Conservation (phyloP, 2,888 invertebrate genomes). For the Carterocephalus palaemon region DNA sequence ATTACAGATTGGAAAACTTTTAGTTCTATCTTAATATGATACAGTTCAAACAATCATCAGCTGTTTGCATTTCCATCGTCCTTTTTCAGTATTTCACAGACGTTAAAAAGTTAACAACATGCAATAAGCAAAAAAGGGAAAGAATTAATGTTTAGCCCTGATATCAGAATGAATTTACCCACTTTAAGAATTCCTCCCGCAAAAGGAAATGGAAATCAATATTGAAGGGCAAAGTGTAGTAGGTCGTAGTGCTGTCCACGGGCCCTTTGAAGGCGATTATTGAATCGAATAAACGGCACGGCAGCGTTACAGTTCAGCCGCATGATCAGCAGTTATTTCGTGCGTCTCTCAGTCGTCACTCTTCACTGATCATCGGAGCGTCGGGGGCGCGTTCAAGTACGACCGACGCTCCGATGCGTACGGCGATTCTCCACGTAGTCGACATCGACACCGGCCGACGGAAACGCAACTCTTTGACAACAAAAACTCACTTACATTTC, state of each 20-base stretch:
- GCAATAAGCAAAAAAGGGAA: too few relatives aligned
- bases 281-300: conserved; percentile 3
- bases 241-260: conserved; percentile 15
- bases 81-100: too few relatives aligned
- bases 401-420: conserved; percentile 69
- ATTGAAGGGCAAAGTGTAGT: too few relatives aligned
- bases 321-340: conserved; percentile 52
- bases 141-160: too few relatives aligned
- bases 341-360: conserved; percentile 59
- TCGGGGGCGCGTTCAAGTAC: conserved; percentile 46
- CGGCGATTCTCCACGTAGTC: conserved; percentile 71
- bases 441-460: conserved; percentile 51
- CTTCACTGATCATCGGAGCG: conserved; percentile 51
- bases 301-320: conserved; percentile 43
- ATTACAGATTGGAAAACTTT: too few relatives aligned
- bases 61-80: too few relatives aligned
- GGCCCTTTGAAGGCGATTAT: conserved; percentile 6
- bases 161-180: too few relatives aligned
- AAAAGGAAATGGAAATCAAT: too few relatives aligned
- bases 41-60: too few relatives aligned
- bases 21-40: too few relatives aligned
- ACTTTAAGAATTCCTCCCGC: too few relatives aligned
- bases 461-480: conserved; percentile 75
- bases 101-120: too few relatives aligned
- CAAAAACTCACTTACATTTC: conserved; percentile 75